Evolutionary conservation across 30 jellyfish, hydroid and myxozoan species (phyloP), one percentile per base, ranked within the genome.

Genomic region (Cassiopea xamachana): DNA sequence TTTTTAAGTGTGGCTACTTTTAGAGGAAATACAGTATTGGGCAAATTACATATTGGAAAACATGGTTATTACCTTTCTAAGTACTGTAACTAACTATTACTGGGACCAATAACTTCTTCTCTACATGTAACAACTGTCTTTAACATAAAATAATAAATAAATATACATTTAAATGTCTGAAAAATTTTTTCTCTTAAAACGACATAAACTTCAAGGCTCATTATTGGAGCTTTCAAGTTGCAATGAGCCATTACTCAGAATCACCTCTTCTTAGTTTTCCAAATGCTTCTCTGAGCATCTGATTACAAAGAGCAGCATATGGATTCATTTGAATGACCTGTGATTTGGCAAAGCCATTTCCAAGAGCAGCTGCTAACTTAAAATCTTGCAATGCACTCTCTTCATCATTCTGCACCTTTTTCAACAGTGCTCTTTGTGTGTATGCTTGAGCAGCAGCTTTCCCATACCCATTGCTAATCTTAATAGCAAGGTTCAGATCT

Each of bases 221-320:
- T 27, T 27, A 27, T 27, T 27, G 39, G 39, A 27, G 39, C 39
- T 27, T 27, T 27, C 39, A 9, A 64, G 8, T 64, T 4, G 27
- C 6, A 7, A 64, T 5, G 15, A 55, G 12, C 2, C 43, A 64
- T 71, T 17, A 71, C 48, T 86, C 87, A 43, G 75, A 2, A 2
- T 73, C 83, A 1, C 86, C 92, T 68, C 85, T 77, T 73, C 48
- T 75, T 49, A 89, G 44, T 71, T 82, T 88, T 2, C 79, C 79
- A 49, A 94, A 73, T 43, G 92, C 98, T 62, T 94, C 96, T 46
- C 94, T 81, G 55, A 94, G 93, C 98, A 94, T 94, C 87, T 94
- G 93, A 60, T 94, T 94, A 82, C 98, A 94, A 86, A 94, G 79
- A 7, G 98, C 98, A 73, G 98, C 98, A 78, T 94, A 94, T 19